Percentiles rank a stretch among this genome's conserved stretches.
These are phyloP conservation scores for Clarias gariepinus DNA, from an alignment of 2,113 vertebrate species.

Conservation along the genomic window DNA sequence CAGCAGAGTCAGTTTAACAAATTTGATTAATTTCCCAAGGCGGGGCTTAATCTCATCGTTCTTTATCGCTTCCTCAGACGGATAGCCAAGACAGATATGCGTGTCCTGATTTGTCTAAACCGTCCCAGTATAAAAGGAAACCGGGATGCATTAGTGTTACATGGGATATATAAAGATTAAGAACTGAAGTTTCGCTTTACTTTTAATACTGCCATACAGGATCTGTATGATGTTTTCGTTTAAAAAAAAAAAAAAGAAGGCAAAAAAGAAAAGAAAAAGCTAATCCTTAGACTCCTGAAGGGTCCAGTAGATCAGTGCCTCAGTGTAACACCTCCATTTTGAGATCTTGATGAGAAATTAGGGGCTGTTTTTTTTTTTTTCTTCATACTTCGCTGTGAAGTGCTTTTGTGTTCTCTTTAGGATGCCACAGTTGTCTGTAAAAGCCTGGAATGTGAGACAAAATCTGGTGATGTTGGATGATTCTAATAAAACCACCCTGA, in stretches of 20 bases:
- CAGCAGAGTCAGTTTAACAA: neutral
- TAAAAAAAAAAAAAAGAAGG: neutral
- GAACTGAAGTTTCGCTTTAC: neutral
- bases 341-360: constrained; percentile 62
- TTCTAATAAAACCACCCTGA: constrained; percentile 51
- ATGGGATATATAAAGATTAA: neutral
- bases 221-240: neutral
- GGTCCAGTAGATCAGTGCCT: constrained; percentile 64
- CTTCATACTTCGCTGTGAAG: constrained; percentile 78
- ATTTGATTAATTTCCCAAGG: neutral
- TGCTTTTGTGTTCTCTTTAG: constrained; percentile 60
- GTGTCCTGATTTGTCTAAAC: neutral
- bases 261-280: neutral
- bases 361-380: constrained; percentile 73
- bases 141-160: neutral
- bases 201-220: constrained; percentile 6
- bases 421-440: constrained; percentile 48
- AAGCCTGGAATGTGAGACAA: constrained; percentile 43
- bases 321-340: constrained; percentile 48
- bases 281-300: constrained; percentile 3
- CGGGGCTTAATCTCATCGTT: neutral
- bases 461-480: constrained; percentile 46
- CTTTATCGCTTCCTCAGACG: neutral
- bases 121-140: neutral
- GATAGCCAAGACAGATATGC: neutral